Percentiles rank a stretch among this genome's conserved stretches.
These are phyloP conservation scores for Microcebus griseorufus DNA, from an alignment of 2,113 vertebrate genomes.

Conservation along the genomic window DNA sequence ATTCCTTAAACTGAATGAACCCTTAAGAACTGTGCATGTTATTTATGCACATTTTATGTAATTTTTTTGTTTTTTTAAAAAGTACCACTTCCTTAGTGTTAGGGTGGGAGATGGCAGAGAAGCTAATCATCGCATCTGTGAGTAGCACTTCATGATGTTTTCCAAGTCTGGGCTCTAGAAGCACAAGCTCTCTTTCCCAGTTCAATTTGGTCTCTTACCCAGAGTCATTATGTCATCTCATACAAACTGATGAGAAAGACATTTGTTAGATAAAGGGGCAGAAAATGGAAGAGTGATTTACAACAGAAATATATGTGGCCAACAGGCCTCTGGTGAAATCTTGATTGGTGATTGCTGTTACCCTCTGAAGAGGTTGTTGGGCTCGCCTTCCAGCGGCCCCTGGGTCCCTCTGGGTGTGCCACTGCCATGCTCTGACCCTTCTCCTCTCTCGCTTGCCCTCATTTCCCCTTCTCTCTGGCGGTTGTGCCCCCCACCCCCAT, in stretches of 20 bases:
- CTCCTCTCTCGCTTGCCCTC: background rate
- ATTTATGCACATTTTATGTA: background rate
- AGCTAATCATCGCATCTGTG: background rate
- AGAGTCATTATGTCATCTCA: background rate
- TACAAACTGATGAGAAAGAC: background rate
- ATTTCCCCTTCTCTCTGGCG: background rate
- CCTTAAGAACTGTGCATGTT: background rate
- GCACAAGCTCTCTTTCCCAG: fast-evolving
- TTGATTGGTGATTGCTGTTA: background rate
- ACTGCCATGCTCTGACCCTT: background rate
- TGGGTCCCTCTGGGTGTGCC: background rate
- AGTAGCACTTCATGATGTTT: background rate
- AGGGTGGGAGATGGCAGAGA: too few relatives aligned
- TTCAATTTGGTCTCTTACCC: fast-evolving
- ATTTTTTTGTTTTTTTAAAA: background rate
- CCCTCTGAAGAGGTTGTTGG: background rate
- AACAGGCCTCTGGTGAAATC: background rate
- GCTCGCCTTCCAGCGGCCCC: fast-evolving
- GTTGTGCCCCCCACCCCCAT: background rate
- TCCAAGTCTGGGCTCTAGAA: background rate
- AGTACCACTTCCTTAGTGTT: background rate
- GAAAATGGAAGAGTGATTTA: background rate
- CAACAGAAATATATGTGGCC: background rate
- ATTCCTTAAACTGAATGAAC: background rate
- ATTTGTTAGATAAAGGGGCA: background rate